Evolutionary conservation across 2,888 invertebrate species (phyloP), one percentile per base, ranked within the genome.

Genomic region (Matsumyia berberina): DNA sequence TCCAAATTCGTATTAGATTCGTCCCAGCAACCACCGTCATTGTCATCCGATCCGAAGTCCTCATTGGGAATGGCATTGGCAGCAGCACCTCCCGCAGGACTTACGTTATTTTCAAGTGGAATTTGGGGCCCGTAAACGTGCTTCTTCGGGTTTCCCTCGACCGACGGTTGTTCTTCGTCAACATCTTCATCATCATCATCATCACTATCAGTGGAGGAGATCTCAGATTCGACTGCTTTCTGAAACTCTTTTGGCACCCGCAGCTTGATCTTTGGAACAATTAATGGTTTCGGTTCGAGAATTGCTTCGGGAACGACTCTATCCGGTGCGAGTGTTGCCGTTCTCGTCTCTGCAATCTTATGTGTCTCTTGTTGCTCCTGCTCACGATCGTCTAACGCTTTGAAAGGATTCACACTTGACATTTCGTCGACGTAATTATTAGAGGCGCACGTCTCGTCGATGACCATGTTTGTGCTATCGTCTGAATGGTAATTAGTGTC

Each of bases 201-300:
- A 12, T 90, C 91, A 58, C 89, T 90, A 31, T 91, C 92, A 0
- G 90, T 89, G 5, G 91, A 90, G 19, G 91, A 90, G 2, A 91
- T 87, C 49, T 89, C 92, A n/a, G 90, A 91, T 82, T 91, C 91
- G 15, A 91, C 90, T 0, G 91, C 90, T 62, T 90, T 91, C 58
- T 91, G 92, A 86, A 94, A 93, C 88, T 94, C 94, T 90, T 94
- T 94, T 53, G 94, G 94, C 87, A 94, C 93, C 90, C 95, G 94
- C 24, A 95, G 92, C 86, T 95, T 95, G 69, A 95, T 92, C 91
- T 95, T 95, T 87, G 94, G 95, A 86, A 95, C 94, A 91, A 91
- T 88, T 31, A 91, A 53, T 15, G 86, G 82, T 86, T 88, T 89
- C 4, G 86, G 67, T 31, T 87, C 85, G 33, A 86, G 87, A 37